phyloP scores from a whole-genome alignment of 2,888 invertebrate genomes.

The Sarcophaga rosellei region DNA sequence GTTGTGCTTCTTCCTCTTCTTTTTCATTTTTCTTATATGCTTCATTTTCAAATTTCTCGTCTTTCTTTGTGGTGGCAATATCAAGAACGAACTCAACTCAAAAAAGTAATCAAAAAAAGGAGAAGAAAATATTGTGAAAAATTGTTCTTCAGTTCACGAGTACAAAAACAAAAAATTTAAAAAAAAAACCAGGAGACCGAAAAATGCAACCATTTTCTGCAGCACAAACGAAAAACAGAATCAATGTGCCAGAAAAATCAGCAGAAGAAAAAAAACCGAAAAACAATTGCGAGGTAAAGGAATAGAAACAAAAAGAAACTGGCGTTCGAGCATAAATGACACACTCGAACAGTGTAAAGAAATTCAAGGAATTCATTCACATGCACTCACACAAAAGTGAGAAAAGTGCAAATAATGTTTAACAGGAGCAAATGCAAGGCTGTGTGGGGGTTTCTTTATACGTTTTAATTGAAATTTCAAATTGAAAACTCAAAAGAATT shows the following conservation, averaged over 20 bases:
- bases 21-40: conserved; percentile 16
- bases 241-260: background rate
- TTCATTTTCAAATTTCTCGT: conserved; percentile 16
- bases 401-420: background rate
- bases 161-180: conserved; percentile 31
- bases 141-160: conserved; percentile 9
- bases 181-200: conserved; percentile 4
- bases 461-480: conserved; percentile 29
- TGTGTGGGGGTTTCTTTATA: background rate
- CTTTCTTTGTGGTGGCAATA: conserved; percentile 64
- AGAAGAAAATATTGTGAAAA: conserved; percentile 6
- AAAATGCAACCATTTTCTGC: too few relatives aligned
- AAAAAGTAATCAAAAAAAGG: background rate
- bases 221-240: too few relatives aligned
- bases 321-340: conserved; percentile 49
- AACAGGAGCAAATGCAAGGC: background rate
- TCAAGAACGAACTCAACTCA: conserved; percentile 45
- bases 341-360: conserved; percentile 16
- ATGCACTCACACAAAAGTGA: conserved; percentile 1
- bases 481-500: conserved; percentile 2
- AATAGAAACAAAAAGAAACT: conserved; percentile 14
- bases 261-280: background rate
- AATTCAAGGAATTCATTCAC: conserved; percentile 18
- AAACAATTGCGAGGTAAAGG: background rate
- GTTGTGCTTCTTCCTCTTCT: too few relatives aligned